Evolutionary conservation across 2,113 vertebrate genomes (phyloP), one percentile per base, ranked within the genome.

Genomic region (Ursus arctos): DNA sequence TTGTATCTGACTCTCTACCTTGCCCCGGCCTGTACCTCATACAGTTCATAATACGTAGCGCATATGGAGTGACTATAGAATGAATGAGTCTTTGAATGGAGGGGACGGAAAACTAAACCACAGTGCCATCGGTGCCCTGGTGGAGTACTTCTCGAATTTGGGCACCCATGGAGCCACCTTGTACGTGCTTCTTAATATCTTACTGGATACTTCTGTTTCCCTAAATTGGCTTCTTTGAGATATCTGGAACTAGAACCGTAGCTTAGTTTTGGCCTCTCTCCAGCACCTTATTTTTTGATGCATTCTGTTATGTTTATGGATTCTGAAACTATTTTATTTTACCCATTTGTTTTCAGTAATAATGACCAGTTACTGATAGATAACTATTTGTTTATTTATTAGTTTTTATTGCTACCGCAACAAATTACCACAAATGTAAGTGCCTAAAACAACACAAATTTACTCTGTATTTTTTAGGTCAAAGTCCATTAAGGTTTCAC

Each of bases 11-110:
- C 18, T 2, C 40, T 77, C 55, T 22, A 19, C 11, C 49, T 28
- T 63, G 33, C 1, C 22, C 7, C 0, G 1, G 59, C 28, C 67
- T 36, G 33, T 31, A 31, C 57, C 1, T 0, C 28, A 21, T 12
- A 84, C 2, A 33, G 22, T 33, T n/a, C 2, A 0, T n/a, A 36
- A 33, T 36, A 12, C 12, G 4, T 36, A 33, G 47, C 40, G 43
- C 11, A 15, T 22, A 7, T 63, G 47, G 24, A 43, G 4, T 36
- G 22, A 67, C 81, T 21, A 49, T 7, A 31, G 8, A 57, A 28
- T 53, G 43, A 40, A 3, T 67, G 91, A 33, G 51, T 69, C 28
- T 33, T 22, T 63, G 65, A 63, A 18, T 18, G 47, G 86, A 51
- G 14, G 47, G 13, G 19, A n/a, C 2, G 61, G 77, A 92, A 57